phyloP scores from a whole-genome alignment of 2,797 vertebrate species.

The Enteromius mattozi region DNA sequence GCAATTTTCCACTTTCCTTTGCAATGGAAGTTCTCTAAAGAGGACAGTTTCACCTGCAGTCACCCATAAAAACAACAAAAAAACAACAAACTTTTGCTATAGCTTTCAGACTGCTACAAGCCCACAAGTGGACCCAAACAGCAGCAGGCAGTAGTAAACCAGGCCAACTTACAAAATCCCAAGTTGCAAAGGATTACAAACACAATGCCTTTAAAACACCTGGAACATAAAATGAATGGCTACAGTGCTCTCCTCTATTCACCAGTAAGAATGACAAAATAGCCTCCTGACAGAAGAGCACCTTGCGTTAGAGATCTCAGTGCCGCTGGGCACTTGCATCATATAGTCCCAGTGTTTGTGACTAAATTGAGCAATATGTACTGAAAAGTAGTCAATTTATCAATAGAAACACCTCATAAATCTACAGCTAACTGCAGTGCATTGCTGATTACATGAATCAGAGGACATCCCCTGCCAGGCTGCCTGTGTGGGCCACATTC shows the following conservation, averaged over 20 bases:
- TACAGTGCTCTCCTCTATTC: neutral
- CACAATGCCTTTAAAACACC: neutral
- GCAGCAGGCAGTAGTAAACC: neutral
- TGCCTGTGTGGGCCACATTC: constrained; percentile 14
- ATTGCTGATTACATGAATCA: constrained; percentile 23
- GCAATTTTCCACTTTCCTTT: neutral
- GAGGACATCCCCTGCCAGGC: constrained; percentile 26
- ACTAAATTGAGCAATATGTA: neutral
- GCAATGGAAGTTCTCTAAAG: neutral
- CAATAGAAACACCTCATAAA: constrained; percentile 16
- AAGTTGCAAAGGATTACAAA: neutral
- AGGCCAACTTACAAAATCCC: neutral
- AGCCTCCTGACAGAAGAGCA: neutral
- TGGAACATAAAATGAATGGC: neutral
- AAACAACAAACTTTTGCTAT: neutral
- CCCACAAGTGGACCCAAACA: neutral
- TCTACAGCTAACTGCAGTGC: neutral
- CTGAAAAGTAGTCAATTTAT: neutral
- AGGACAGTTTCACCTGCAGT: neutral
- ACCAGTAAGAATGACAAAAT: neutral
- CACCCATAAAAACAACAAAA: neutral
- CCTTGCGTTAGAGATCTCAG: neutral
- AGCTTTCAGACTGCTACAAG: neutral
- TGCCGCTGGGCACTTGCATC: neutral
- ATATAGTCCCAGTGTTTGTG: neutral